Percentiles rank a stretch among this genome's conserved stretches.
These are phyloP conservation scores for Polymixis lichenea DNA, from an alignment of 2,888 invertebrate genomes.

Conservation along the genomic window DNA sequence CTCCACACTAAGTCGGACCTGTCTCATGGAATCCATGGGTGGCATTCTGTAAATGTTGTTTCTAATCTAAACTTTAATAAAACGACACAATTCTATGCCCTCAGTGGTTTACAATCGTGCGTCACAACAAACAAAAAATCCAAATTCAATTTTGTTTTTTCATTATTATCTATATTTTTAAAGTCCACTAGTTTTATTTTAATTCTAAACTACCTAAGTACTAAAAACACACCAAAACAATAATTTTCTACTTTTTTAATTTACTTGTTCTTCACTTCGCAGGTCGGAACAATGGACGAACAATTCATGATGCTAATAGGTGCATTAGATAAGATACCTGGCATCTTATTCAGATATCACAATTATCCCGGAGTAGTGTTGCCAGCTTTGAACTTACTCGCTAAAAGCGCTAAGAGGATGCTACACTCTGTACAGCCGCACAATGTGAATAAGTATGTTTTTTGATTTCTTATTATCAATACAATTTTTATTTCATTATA, in stretches of 20 bases:
- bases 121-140: too few relatives aligned
- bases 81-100: neutral
- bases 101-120: neutral
- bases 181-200: too few relatives aligned
- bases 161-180: too few relatives aligned
- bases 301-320: constrained; percentile 91
- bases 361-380: constrained; percentile 95
- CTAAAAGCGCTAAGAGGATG: constrained; percentile 93
- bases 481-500: neutral
- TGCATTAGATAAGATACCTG: constrained; percentile 92
- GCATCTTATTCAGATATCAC: constrained; percentile 93
- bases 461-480: neutral
- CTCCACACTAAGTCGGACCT: too few relatives aligned
- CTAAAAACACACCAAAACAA: neutral
- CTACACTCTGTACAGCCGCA: constrained; percentile 91
- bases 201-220: too few relatives aligned
- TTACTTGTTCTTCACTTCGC: constrained; percentile 78
- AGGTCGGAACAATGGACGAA: constrained; percentile 84
- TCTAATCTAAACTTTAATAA: neutral
- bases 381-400: constrained; percentile 92
- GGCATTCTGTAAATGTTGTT: too few relatives aligned
- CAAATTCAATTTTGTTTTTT: too few relatives aligned
- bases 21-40: too few relatives aligned
- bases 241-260: neutral
- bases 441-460: constrained; percentile 89